Base-by-base conservation (phyloP, 2,888 invertebrate genomes). In the Ptilodon capucinus region DNA sequence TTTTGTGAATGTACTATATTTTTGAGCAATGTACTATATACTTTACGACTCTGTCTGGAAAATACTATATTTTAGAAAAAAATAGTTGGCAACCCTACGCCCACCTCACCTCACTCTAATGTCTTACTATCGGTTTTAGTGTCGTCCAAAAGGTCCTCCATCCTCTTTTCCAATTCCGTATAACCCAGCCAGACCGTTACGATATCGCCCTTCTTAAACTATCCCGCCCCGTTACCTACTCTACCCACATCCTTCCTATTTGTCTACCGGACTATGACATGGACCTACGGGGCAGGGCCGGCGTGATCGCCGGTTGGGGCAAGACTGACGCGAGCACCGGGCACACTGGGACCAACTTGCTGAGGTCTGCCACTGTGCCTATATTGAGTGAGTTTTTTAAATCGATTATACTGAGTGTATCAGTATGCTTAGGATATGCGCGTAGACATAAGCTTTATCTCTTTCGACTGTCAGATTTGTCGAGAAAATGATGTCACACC, bases 121-220 rank as follows among this genome's bases (percentile, higher is more conserved):
- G n/a, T n/a, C n/a, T n/a, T n/a, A n/a, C n/a, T n/a, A n/a, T n/a
- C n/a, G n/a, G n/a, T n/a, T n/a, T n/a, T n/a, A 91, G 94, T 47
- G 95, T 96, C 1, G 83, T 92, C 47, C 93, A 95, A 65, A 95
- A 95, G 76, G 93, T 95, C 47, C 93, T 97, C 2, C 96, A 97
- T 77, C 97, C 97, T 0, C 92, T 94, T 21, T 97, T 97, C 78
- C 93, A 95, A 73, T 97, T 95, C 74, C 93, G 96, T 7, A 92
- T 95, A 75, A 96, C 96, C 0, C 97, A 97, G 68, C 96, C 96
- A 0, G 97, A 97, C 71, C 92, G 96, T 52, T 96, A 93, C 76
- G 96, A 97, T 79, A 91, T 97, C 50, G 96, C 96, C 0, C 82
- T 97, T 0, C 84, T 97, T 18, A 93, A 94, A 65, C 82, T 97